These are phyloP conservation scores for Syndactyla subalaris DNA, from an alignment of 2,797 vertebrate species.

Conservation along the genomic window DNA sequence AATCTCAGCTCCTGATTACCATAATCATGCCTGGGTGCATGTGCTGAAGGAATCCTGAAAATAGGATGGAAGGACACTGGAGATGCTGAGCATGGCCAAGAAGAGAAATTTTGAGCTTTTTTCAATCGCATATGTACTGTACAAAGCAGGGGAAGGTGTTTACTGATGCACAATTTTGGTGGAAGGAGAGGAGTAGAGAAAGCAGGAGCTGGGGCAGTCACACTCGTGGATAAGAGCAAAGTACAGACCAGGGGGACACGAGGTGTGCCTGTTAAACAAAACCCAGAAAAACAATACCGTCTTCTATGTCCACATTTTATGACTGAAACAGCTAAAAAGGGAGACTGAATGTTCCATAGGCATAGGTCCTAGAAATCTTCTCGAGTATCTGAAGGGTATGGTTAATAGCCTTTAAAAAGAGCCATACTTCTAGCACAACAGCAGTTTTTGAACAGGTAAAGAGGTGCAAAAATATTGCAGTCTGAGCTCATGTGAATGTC, in stretches of 20 bases:
- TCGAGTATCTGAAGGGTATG: neutral
- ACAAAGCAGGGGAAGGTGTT: neutral
- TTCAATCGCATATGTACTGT: neutral
- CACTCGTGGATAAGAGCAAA: neutral
- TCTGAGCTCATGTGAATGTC: neutral
- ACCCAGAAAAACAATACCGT: rapidly evolving
- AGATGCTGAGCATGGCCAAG: neutral
- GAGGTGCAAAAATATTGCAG: neutral
- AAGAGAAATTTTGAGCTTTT: neutral
- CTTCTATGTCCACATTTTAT: neutral
- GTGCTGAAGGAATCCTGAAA: neutral
- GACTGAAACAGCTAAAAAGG: neutral
- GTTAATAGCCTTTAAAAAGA: neutral
- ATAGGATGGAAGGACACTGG: neutral
- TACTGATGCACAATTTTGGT: neutral
- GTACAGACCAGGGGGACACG: neutral
- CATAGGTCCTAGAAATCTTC: neutral
- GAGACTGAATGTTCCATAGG: neutral
- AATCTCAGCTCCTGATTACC: neutral
- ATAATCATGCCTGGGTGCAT: neutral
- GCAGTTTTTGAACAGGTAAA: neutral
- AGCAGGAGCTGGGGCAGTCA: neutral
- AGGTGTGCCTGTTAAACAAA: neutral
- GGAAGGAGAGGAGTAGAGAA: neutral
- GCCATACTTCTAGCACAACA: neutral